These are phyloP conservation scores for Symphodus melops DNA, from an alignment of 2,113 vertebrate species.

Conservation along the genomic window DNA sequence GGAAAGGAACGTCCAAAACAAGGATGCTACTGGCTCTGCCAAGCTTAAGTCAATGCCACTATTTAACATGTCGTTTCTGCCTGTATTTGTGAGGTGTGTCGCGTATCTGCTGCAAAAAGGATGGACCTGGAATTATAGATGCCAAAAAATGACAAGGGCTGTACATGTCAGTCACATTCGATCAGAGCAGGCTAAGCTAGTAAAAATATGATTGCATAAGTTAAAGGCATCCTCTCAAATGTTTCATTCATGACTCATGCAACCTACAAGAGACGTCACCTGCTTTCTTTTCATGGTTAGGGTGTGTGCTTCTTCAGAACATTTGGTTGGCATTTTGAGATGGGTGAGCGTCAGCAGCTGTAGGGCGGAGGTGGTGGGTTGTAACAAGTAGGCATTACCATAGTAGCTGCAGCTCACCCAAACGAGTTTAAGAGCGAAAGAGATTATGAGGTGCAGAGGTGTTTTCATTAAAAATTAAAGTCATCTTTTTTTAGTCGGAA, in stretches of 20 bases:
- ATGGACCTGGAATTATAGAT: not conserved
- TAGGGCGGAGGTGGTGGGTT: too few relatives aligned
- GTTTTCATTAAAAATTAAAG: too few relatives aligned
- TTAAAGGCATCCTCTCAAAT: constrained; percentile 13
- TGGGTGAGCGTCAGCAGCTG: too few relatives aligned
- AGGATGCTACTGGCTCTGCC: constrained; percentile 5
- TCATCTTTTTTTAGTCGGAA: too few relatives aligned
- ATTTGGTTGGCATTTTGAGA: constrained; percentile 3
- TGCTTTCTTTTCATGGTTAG: constrained; percentile 10
- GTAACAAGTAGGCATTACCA: too few relatives aligned
- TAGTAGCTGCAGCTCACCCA: too few relatives aligned
- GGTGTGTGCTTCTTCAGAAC: constrained; percentile 34
- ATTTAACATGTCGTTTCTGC: not conserved
- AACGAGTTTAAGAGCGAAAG: too few relatives aligned
- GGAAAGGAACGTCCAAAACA: constrained; percentile 42
- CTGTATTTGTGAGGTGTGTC: not conserved
- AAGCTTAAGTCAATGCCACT: not conserved
- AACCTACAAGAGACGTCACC: constrained; percentile 41
- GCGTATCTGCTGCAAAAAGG: not conserved
- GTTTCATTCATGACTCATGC: constrained; percentile 1
- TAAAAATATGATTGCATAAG: not conserved
- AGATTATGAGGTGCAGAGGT: too few relatives aligned
- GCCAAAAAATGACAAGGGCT: not conserved
- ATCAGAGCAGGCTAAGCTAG: not conserved
- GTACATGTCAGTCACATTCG: not conserved